These are phyloP conservation scores for Dufourea novaeangliae DNA, from an alignment of 1,140 invertebrate genomes.

Conservation along the genomic window DNA sequence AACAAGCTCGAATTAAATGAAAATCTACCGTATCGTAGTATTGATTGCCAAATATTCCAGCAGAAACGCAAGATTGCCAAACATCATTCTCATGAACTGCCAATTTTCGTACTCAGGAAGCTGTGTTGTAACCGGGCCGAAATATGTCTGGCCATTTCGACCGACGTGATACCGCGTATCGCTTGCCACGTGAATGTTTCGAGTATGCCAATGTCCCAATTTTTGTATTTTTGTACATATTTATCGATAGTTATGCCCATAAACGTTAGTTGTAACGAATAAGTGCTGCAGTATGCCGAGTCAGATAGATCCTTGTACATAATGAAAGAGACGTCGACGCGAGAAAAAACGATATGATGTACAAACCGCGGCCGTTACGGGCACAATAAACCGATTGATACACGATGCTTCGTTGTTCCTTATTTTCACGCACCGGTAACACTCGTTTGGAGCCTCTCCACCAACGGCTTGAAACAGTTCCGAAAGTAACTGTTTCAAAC, in stretches of 20 bases:
- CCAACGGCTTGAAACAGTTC: too few relatives aligned
- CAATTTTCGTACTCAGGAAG: slow-evolving; percentile 48
- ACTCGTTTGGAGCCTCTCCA: too few relatives aligned
- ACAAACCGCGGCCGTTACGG: slow-evolving; percentile 59
- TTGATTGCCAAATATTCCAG: not conserved
- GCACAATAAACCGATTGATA: slow-evolving; percentile 60
- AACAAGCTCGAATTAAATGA: not conserved
- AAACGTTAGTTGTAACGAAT: slow-evolving; percentile 35
- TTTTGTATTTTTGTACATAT: slow-evolving; percentile 79
- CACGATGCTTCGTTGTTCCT: slow-evolving; percentile 18
- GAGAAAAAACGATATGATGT: slow-evolving; percentile 53
- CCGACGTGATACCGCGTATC: slow-evolving; percentile 65
- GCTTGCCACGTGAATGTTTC: slow-evolving; percentile 67
- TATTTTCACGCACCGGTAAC: slow-evolving; percentile 12
- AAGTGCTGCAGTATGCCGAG: not conserved
- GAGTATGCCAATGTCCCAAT: slow-evolving; percentile 73
- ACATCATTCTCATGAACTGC: slow-evolving; percentile 38
- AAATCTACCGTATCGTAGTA: not conserved
- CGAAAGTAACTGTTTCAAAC: too few relatives aligned
- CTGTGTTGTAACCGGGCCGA: not conserved
- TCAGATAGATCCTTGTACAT: slow-evolving; percentile 43
- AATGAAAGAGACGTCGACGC: slow-evolving; percentile 23
- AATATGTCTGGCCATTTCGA: slow-evolving; percentile 13
- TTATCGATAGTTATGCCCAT: slow-evolving; percentile 17
- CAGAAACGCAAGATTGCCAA: slow-evolving; percentile 19